Evolutionary conservation across 2,797 vertebrate genomes (phyloP), one percentile per base, ranked within the genome.

Genomic region (Myotis pilosus): DNA sequence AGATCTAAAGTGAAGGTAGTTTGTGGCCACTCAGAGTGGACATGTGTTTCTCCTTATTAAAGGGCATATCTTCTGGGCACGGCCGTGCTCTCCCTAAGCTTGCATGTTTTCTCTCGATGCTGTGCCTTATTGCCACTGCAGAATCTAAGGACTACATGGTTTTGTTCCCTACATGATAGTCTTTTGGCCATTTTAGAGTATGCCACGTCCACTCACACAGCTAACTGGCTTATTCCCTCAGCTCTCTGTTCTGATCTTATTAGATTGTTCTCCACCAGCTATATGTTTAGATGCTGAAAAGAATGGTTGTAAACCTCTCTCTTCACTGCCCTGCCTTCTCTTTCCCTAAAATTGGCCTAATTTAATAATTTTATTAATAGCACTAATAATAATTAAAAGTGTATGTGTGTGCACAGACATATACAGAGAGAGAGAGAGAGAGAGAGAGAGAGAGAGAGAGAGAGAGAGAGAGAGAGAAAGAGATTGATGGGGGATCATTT

Each of bases 41-140:
- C 17, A 12, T 53, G 23, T 72, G 28, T 86, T 95, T 92, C 72
- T 23, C 16, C 7, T 94, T 92, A 87, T 72, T 83, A 74, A 95
- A 86, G 11, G 38, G 19, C 62, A 19, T 41, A 6, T 47, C 66
- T 74, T 92, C 71, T 79, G 90, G 53, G 41, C 16, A 2, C 49
- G 28, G 13, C 15, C 3, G 0, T 66, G 49, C 69, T n/a, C 23
- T 76, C 69, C 16, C 33, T 33, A 68, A 75, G 62, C 28, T 15
- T 47, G 5, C 9, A 0, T 88, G 38, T 33, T 93, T 71, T 75
- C 79, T 96, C 87, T 86, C 57, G 47, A 80, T 11, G n/a, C 23
- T 72, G 5, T 78, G 66, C 17, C 57, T 25, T 49, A 0, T 16
- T 38, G 25, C 47, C 69, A 19, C 55, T 55, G 20, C 60, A 83